phyloP scores from a whole-genome alignment of 2,888 invertebrate species.

The Harpalus rufipes region DNA sequence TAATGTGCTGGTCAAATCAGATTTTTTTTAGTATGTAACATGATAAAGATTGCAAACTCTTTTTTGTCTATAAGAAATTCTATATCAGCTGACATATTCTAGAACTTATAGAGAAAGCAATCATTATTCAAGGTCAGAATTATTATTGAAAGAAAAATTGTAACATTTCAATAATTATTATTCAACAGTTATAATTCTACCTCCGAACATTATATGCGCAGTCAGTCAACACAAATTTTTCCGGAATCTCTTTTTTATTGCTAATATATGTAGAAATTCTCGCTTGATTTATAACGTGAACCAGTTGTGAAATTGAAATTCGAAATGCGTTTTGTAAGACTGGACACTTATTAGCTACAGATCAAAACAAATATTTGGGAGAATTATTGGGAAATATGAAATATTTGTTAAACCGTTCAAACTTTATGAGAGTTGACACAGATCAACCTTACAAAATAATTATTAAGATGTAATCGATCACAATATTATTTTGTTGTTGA shows the following conservation, averaged over 20 bases:
- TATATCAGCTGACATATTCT: not conserved
- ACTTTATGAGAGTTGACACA: conserved; percentile 22
- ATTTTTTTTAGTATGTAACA: too few relatives aligned
- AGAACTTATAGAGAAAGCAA: not conserved
- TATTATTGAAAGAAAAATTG: not conserved
- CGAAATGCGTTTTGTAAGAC: conserved; percentile 21
- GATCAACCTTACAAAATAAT: not conserved
- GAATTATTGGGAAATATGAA: not conserved
- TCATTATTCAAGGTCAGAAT: not conserved
- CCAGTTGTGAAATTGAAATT: conserved; percentile 26
- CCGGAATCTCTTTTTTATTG: not conserved
- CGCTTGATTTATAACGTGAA: conserved; percentile 3
- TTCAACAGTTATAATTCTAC: not conserved
- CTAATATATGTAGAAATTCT: conserved; percentile 17
- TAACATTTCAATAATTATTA: not conserved
- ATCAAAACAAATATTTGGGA: not conserved
- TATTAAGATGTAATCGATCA: conserved; percentile 7
- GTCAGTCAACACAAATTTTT: not conserved
- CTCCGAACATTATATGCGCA: not conserved
- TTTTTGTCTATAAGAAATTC: not conserved
- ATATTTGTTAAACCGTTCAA: conserved; percentile 14
- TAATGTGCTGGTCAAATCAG: too few relatives aligned
- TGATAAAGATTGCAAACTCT: not conserved
- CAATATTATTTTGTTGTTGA: not conserved
- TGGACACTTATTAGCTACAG: conserved; percentile 23